A percentile compares a stretch with the other conserved stretches of the same genome.
Evolutionary conservation across 2,797 vertebrate species (phyloP).

Genomic region (Chiroxiphia lanceolata): DNA sequence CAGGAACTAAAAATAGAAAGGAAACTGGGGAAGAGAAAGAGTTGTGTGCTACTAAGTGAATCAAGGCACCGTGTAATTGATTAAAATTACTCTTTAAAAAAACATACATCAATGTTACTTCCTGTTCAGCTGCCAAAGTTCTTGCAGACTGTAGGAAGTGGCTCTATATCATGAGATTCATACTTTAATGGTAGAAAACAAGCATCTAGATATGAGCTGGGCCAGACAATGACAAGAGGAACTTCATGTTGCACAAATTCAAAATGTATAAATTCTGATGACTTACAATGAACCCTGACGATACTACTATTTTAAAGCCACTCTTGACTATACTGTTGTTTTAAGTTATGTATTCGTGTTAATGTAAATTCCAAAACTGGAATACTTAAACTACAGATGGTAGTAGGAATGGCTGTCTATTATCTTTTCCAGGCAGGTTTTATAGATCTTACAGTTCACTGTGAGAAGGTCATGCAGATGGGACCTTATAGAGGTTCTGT

Average conservation of each 20-base stretch:
- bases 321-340: background rate
- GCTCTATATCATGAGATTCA: background rate
- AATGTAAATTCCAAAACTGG: background rate
- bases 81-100: conserved; percentile 7
- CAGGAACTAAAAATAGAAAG: background rate
- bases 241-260: background rate
- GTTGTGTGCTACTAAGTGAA: background rate
- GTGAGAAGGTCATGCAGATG: background rate
- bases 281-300: background rate
- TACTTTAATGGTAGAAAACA: background rate
- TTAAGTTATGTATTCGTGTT: background rate
- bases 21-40: background rate
- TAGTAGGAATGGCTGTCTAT: background rate
- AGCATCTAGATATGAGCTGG: background rate
- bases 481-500: background rate
- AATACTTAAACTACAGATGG: background rate
- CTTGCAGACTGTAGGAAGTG: background rate
- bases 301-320: background rate
- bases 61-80: background rate
- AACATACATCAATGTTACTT: background rate
- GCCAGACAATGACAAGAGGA: background rate
- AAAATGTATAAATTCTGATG: background rate
- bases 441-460: background rate
- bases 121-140: background rate
- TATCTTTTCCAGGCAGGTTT: background rate